Base-by-base conservation (phyloP, 2,113 vertebrate species). In the Oryzias javanicus region DNA sequence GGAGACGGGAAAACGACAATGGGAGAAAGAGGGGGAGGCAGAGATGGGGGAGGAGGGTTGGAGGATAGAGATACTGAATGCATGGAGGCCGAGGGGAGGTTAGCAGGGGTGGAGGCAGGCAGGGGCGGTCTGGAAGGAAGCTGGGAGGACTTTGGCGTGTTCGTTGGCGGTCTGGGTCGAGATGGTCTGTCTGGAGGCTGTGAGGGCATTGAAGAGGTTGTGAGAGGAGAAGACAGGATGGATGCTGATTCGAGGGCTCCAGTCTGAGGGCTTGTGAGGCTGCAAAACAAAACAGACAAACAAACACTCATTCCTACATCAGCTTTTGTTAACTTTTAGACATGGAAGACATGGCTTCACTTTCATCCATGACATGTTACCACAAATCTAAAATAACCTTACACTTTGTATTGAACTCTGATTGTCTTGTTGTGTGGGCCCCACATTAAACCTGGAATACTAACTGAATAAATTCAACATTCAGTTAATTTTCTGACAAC, bases 131-230 rank as follows among this genome's bases (percentile, higher is more conserved):
- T 61, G 29, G 74, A 58, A 12, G 78, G 78, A 10, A 75, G 64
- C 35, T 54, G 78, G 41, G 80, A 70, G 60, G 81, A n/a, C 59
- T 74, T 87, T 0, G 41, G 16, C 0, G 22, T 1, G 7, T 59
- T 56, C 55, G 60, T 74, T 1, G 79, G 68, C 1, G 81, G 82
- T 19, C 65, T 85, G 55, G 81, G 79, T 53, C 80, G 72, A 22
- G 67, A 60, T 10, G 79, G 84, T 42, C 75, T 58, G 40, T 46
- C 42, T 0, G 81, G 78, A 14, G 60, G 74, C 16, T 67, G 48
- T 17, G 69, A 49, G 2, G 45, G 61, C 40, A 68, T 14, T 22
- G 69, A 72, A 14, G 67, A 57, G 0, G 63, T 71, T 13, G 64
- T 42, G 19, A 55, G 14, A n/a, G 76, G 60, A 57, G 64, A 49